phyloP scores from a whole-genome alignment of 1,140 invertebrate genomes.

The Panagrolaimus sp. region DNA sequence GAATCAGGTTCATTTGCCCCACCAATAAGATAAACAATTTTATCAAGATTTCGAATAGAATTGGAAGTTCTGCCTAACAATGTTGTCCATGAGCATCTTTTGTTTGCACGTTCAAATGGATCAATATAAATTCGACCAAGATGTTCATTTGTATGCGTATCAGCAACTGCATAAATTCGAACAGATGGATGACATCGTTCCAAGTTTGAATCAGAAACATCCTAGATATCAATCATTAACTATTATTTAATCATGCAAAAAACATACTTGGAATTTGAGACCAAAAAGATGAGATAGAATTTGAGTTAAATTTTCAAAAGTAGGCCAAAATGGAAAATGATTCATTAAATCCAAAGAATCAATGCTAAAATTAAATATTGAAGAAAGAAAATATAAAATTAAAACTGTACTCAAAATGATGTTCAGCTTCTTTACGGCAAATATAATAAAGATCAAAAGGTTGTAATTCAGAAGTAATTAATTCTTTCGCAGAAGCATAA shows the following conservation, averaged over 20 bases:
- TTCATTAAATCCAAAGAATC: constrained; percentile 56
- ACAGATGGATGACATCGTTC: constrained; percentile 53
- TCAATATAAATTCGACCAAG: constrained; percentile 55
- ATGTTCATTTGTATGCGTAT: constrained; percentile 47
- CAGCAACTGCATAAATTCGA: constrained; percentile 51
- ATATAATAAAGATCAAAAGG: constrained; percentile 54
- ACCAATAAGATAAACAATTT: constrained; percentile 56
- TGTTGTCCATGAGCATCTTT: constrained; percentile 45
- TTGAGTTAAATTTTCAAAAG: constrained; percentile 48
- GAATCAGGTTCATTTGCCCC: constrained; percentile 45
- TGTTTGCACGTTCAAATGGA: constrained; percentile 48
- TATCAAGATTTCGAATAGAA: constrained; percentile 46
- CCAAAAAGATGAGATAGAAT: constrained; percentile 42
- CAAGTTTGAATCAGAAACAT: constrained; percentile 43
- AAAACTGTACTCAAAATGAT: constrained; percentile 47
- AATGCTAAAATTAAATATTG: constrained; percentile 49
- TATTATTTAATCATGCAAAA: too few relatives aligned
- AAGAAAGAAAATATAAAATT: neutral
- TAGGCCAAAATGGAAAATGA: constrained; percentile 56
- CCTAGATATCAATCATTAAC: too few relatives aligned
- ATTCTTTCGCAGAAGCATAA: constrained; percentile 47
- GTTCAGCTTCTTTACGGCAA: constrained; percentile 53
- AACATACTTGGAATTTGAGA: constrained; percentile 37
- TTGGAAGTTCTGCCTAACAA: constrained; percentile 52
- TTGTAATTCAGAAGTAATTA: constrained; percentile 42